phyloP scores from a whole-genome alignment of 2,797 vertebrate genomes.

The Syngnathus acus region DNA sequence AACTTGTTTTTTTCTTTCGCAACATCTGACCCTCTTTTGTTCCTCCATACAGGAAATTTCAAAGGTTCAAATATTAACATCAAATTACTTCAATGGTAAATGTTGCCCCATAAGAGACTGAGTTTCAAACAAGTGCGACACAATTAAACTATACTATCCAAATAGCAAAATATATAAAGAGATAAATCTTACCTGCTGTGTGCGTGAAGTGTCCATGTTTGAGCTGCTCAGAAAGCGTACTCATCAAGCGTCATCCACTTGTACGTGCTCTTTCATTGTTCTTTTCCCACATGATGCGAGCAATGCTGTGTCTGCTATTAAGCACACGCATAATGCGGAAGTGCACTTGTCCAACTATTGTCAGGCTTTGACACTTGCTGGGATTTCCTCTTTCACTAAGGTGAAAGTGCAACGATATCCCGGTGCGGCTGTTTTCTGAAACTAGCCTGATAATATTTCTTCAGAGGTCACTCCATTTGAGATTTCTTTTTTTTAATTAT shows the following conservation, averaged over 20 bases:
- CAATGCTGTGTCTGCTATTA: not conserved
- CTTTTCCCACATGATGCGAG: not conserved
- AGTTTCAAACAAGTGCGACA: not conserved
- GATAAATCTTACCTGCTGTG: not conserved
- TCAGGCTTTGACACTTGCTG: not conserved
- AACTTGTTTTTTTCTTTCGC: not conserved
- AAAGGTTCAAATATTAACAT: not conserved
- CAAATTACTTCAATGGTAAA: not conserved
- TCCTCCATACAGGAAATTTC: not conserved
- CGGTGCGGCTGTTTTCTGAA: not conserved
- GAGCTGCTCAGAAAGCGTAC: not conserved
- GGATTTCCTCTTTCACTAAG: conserved; percentile 6
- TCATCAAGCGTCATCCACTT: not conserved
- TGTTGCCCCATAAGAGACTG: not conserved
- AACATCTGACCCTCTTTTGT: no score
- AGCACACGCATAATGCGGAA: not conserved
- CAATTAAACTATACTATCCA: not conserved
- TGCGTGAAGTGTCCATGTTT: not conserved
- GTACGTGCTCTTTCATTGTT: not conserved
- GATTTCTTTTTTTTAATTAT: no score
- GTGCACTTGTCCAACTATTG: conserved; percentile 2
- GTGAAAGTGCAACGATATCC: not conserved
- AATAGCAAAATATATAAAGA: not conserved
- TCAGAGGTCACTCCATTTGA: not conserved
- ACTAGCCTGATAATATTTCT: not conserved